Base-by-base conservation (phyloP, 2,888 invertebrate species). In the Argyresthia goedartella region DNA sequence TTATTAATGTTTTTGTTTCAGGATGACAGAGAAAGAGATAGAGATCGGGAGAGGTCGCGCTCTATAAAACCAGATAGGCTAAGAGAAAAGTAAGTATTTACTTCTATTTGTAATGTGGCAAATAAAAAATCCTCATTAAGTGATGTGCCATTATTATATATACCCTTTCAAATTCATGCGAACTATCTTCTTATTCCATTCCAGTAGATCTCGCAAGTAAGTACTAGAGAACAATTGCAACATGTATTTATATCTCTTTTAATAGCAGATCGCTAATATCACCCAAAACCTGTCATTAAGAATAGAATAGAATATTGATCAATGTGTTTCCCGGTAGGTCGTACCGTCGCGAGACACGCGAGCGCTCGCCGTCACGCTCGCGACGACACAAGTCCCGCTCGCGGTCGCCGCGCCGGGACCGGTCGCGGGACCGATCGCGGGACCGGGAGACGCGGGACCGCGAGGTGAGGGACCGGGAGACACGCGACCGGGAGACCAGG, bases 301-400 rank as follows among this genome's bases (percentile, higher is more conserved):
- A n/a, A n/a, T n/a, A n/a, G n/a, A n/a, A n/a, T n/a, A n/a, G n/a
- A n/a, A n/a, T n/a, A n/a, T n/a, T n/a, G n/a, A n/a, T n/a, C n/a
- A n/a, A n/a, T n/a, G n/a, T 43, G 14, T 3, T 16, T 16, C 7
- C 48, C 56, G 53, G 0, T 64, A 89, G 92, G 57, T 92, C 92
- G 6, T 90, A 91, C 65, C 81, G 92, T 53, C n/a, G n/a, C n/a
- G n/a, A n/a, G n/a, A n/a, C n/a, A n/a, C 82, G 91, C 13, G 91
- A 92, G 55, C 84, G 92, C 53, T 91, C 91, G n/a, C 86, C 91
- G 10, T 91, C 91, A 9, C 81, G 91, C 52, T 48, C 48, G 13
- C 48, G 89, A 3, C 86, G 93, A 53, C 92, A 92, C 72, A 91
- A 92, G 68, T 92, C 92, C 1, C 84, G 92, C 47, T 92, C 92